Evolutionary conservation across 2,113 vertebrate genomes (phyloP).

Genomic region (Carassius auratus): DNA sequence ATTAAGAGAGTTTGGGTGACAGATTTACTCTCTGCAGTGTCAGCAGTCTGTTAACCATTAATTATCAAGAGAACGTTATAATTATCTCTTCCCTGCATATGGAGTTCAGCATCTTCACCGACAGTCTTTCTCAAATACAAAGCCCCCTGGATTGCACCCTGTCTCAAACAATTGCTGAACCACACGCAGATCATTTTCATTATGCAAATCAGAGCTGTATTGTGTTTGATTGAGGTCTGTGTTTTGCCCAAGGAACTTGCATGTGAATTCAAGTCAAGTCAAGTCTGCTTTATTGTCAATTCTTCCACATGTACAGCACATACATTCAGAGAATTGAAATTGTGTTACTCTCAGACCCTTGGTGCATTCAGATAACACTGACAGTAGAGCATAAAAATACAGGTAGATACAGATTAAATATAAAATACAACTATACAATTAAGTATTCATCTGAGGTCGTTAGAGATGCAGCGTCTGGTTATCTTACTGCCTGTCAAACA

Average conservation of each 20-base stretch:
- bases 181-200: not conserved
- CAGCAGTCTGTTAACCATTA: constrained; percentile 50
- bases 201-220: not conserved
- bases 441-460: not conserved
- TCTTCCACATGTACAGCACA: no score
- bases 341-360: no score
- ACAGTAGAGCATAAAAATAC: no score
- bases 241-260: not conserved
- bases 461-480: not conserved
- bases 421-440: no score
- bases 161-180: not conserved
- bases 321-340: no score
- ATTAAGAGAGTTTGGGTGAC: constrained; percentile 57
- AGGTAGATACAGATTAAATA: no score
- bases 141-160: not conserved
- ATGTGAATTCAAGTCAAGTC: not conserved
- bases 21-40: constrained; percentile 55
- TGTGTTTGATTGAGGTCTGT: not conserved
- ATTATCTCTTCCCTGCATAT: constrained; percentile 37
- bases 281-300: no score
- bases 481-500: not conserved
- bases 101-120: constrained; percentile 11
- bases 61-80: constrained; percentile 48
- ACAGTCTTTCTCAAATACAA: constrained; percentile 6
- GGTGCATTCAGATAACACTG: no score